Evolutionary conservation across 2,113 vertebrate genomes (phyloP).

Genomic region (Scolopax mira): DNA sequence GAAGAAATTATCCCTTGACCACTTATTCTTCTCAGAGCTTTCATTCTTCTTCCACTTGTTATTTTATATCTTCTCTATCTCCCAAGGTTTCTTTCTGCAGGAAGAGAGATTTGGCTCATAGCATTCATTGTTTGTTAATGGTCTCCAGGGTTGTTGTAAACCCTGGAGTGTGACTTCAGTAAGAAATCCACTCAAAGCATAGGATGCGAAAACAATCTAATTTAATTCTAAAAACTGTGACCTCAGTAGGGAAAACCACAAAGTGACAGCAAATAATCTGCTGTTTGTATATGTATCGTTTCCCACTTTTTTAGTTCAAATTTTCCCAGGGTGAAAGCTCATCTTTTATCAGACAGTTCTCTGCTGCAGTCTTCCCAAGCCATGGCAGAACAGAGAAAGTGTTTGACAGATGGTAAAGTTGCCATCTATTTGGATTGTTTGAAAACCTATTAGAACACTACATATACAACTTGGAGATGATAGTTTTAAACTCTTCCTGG

Average conservation of each 20-base stretch:
- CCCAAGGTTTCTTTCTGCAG: neutral
- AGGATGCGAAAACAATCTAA: neutral
- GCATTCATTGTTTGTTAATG: neutral
- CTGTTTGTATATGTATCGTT: neutral
- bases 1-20: neutral
- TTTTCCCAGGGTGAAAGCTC: neutral
- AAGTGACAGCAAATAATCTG: neutral
- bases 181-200: neutral
- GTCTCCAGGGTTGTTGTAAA: constrained; percentile 8
- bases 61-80: neutral
- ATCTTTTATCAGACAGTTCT: neutral
- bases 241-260: neutral
- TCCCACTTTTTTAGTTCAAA: neutral
- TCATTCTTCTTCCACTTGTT: neutral
- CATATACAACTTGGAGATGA: neutral
- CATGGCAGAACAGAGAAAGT: neutral
- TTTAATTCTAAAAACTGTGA: neutral
- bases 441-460: neutral
- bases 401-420: neutral
- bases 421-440: neutral
- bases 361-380: neutral
- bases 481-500: neutral
- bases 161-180: neutral
- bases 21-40: neutral
- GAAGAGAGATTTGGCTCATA: neutral